Evolutionary conservation across 1,140 invertebrate genomes (phyloP), one percentile per base, ranked within the genome.

Genomic region (Anastrepha ludens): DNA sequence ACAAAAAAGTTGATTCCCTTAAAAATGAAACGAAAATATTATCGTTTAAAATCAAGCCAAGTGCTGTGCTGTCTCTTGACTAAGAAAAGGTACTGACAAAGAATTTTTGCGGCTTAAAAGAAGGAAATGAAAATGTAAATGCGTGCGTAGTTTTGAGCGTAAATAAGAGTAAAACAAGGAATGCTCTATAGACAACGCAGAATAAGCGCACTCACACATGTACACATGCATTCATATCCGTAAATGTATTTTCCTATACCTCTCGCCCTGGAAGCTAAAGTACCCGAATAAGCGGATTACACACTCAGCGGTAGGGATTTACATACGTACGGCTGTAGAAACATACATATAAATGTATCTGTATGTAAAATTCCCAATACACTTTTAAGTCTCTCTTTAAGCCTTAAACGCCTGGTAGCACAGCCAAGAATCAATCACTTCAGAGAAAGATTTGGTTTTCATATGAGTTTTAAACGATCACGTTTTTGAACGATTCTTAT

Each of bases 231-330:
- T 70, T 41, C 9, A 39, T 29, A 29, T 55, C 0, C 50, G n/a
- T n/a, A n/a, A n/a, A n/a, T 8, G 11, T 55, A 2, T 55, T 55
- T 2, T 8, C 29, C 29, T 1, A 29, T 29, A 29, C 29, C 29
- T 29, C 65, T 0, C 0, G 39, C 15, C 5, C 2, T 67, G 67
- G 44, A 15, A 13, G 41, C 39, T 11, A 5, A 17, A 41, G 15
- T 17, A 17, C 41, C 0, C 67, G 41, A 74, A 74, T 74, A 74
- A 74, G 67, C 67, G 67, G 67, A 74, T 74, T 74, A 74, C 67
- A 47, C 41, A 44, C 39, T 17, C 39, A 74, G 41, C 67, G 15
- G 41, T 39, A 9, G 67, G 41, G 13, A 6, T 74, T 44, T 55
- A 55, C 9, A 5, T 7, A 9, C 50, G 50, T 55, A 55, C 50